Conservation (phyloP, 2,888 invertebrate genomes). For the Chaitophorus viminalis region DNA sequence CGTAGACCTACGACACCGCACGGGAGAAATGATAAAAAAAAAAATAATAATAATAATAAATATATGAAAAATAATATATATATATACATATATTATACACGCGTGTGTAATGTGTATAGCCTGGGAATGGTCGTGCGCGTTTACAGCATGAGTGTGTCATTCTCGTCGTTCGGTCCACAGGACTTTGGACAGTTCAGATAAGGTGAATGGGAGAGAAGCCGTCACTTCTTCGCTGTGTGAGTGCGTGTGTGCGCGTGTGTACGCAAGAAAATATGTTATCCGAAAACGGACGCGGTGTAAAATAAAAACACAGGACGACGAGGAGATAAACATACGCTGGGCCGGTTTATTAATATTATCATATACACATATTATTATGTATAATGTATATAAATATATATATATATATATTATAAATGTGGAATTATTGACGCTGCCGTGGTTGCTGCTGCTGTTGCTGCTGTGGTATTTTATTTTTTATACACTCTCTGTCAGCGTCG, state of each 20-base stretch:
- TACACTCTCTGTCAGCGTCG: conserved; percentile 49
- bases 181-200: conserved; percentile 48
- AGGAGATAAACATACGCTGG: background rate
- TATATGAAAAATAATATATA: conserved; percentile 27
- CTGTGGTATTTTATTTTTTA: background rate
- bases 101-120: background rate
- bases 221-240: background rate
- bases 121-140: conserved; percentile 27
- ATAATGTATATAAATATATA: background rate
- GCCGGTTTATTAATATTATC: conserved; percentile 39
- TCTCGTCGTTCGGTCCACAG: conserved; percentile 25
- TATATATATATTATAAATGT: conserved; percentile 28
- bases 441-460: background rate
- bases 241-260: background rate
- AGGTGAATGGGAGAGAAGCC: conserved; percentile 36
- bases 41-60: background rate
- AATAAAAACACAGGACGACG: conserved; percentile 19
- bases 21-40: background rate
- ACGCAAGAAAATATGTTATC: conserved; percentile 43
- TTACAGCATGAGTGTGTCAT: conserved; percentile 32
- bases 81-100: background rate
- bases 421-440: conserved; percentile 34
- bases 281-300: conserved; percentile 28
- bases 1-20: conserved; percentile 9
- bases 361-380: background rate